Conservation (phyloP, 2,888 invertebrate genomes). For the Microchrysa polita region DNA sequence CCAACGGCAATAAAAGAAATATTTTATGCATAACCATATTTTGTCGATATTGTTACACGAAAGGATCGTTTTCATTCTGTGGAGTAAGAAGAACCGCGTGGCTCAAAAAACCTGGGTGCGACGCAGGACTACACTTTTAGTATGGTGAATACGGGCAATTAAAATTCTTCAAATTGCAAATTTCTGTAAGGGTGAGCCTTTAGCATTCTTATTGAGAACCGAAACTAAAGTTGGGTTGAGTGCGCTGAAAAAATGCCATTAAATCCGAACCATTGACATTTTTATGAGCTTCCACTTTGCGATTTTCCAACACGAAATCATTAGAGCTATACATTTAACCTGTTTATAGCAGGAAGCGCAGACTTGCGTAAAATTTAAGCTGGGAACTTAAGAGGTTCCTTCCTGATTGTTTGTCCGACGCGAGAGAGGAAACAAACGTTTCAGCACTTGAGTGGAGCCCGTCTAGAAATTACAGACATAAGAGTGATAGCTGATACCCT, state of each 20-base stretch:
- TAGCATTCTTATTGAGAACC: too few relatives aligned
- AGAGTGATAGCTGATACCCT: slow-evolving; percentile 36
- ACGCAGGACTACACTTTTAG: not conserved
- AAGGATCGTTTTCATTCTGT: slow-evolving; percentile 17
- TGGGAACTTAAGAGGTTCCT: slow-evolving; percentile 17
- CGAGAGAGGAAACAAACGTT: slow-evolving; percentile 17
- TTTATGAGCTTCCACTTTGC: not conserved
- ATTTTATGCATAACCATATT: slow-evolving; percentile 11
- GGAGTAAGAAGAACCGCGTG: not conserved
- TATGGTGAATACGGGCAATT: not conserved
- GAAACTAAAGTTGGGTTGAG: too few relatives aligned
- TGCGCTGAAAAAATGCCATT: not conserved
- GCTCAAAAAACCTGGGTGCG: not conserved
- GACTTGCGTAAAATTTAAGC: slow-evolving; percentile 4
- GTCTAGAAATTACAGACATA: slow-evolving; percentile 9
- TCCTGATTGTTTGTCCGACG: slow-evolving; percentile 12
- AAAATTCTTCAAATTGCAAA: slow-evolving; percentile 8
- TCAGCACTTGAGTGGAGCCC: slow-evolving; percentile 32
- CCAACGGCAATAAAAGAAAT: slow-evolving; percentile 30
- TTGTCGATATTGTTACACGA: slow-evolving; percentile 28
- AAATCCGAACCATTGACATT: too few relatives aligned
- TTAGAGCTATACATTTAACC: too few relatives aligned
- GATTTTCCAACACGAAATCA: not conserved
- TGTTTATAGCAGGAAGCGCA: slow-evolving; percentile 11
- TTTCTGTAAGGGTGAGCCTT: not conserved